Conservation (phyloP, 2,888 invertebrate species). For the Cheilosia urbana region DNA sequence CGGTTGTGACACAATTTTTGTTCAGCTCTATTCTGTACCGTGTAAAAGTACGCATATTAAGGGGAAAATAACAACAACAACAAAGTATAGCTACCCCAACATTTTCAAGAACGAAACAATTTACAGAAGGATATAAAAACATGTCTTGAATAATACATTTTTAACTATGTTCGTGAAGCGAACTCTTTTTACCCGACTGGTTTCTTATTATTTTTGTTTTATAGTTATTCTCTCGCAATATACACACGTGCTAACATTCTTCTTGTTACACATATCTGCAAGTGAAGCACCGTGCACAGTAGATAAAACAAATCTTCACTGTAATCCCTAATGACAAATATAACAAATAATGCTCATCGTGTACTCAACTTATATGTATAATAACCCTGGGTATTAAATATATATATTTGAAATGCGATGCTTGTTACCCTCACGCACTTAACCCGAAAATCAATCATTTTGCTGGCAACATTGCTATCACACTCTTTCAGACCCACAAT, state of each 20-base stretch:
- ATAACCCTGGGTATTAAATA: conserved; percentile 8
- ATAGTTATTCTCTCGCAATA: not conserved
- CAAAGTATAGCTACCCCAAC: no score
- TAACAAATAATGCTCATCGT: conserved; percentile 49
- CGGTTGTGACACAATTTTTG: no score
- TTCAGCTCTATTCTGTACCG: no score
- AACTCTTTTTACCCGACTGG: no score
- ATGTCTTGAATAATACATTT: no score
- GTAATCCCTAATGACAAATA: conserved; percentile 24
- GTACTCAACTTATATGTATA: conserved; percentile 13
- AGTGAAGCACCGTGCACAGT: conserved; percentile 13
- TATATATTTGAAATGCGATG: conserved; percentile 18
- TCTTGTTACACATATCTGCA: conserved; percentile 13
- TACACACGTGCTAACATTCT: not conserved
- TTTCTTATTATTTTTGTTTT: no score
- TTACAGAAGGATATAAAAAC: no score
- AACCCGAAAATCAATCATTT: conserved; percentile 59
- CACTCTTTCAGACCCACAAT: conserved; percentile 44
- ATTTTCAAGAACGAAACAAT: no score
- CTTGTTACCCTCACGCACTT: conserved; percentile 42
- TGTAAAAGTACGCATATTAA: no score
- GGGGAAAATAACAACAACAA: no score
- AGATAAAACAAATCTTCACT: conserved; percentile 14
- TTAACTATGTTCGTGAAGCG: no score
- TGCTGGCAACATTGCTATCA: conserved; percentile 32